These are phyloP conservation scores for Siphlonurus alternatus DNA, from an alignment of 2,888 invertebrate genomes.

Conservation along the genomic window DNA sequence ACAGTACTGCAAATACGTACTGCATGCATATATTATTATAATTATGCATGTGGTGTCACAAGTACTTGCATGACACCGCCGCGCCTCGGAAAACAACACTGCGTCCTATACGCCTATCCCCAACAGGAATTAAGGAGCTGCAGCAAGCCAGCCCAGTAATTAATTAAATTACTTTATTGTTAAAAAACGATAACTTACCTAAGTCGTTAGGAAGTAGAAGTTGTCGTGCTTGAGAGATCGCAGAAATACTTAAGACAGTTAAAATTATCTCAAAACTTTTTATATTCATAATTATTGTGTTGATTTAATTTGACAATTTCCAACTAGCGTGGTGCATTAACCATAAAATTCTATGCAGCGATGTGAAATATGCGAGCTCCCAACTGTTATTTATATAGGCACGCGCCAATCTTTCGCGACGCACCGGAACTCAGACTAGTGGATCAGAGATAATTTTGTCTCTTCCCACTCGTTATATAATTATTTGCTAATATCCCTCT, in stretches of 20 bases:
- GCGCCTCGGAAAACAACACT: no score
- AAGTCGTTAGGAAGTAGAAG: background rate
- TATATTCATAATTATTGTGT: background rate
- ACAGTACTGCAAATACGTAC: no score
- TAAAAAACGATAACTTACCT: no score
- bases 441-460: background rate
- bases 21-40: no score
- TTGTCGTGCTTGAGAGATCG: background rate
- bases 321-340: background rate
- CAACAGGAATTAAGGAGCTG: no score
- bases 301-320: no score
- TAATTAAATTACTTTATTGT: no score
- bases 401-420: background rate
- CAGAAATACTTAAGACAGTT: background rate
- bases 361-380: background rate
- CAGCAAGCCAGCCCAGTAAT: no score
- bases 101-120: no score
- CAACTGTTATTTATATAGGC: background rate
- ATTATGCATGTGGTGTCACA: no score
- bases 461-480: background rate
- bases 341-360: background rate
- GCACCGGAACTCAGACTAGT: background rate
- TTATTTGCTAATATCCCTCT: no score
- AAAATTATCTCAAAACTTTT: background rate
- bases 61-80: no score